Evolutionary conservation across 2,888 invertebrate genomes (phyloP), one percentile per base, ranked within the genome.

Genomic region (Synanthedon vespiformis): DNA sequence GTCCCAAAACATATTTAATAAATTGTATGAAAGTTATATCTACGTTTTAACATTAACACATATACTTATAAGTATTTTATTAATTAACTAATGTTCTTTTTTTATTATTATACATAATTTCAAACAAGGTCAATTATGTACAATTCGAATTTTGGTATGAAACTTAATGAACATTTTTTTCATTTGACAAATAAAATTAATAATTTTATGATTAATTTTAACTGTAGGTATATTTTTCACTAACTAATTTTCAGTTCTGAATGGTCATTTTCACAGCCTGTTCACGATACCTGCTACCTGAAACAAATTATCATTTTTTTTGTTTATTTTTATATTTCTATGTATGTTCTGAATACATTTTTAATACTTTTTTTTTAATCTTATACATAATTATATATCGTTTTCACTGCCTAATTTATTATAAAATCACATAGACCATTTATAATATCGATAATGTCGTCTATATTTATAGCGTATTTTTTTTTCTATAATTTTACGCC

Each of bases 261-360:
- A 51, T 70, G 63, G 65, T 70, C 64, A 58, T 57, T 67, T 67
- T 70, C 68, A 69, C 66, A 68, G 68, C 64, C 66, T 59, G 48
- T 51, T 50, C 18, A 51, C 44, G 55, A 58, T 62, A 66, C 62
- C 67, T 77, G 82, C 74, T 83, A 83, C 70, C 83, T 83, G 67
- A 61, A 60, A 61, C 61, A 59, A 59, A 53, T 53, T 51, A 48
- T 53, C 51, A 8, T 34, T 34, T 8, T 34, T 8, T 10, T 49
- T 22, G 47, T 40, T 50, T 10, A 10, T 48, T 49, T 51, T 44
- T 44, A 44, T 44, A n/a, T n/a, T n/a, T n/a, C n/a, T n/a, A n/a
- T n/a, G n/a, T n/a, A n/a, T n/a, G n/a, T n/a, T n/a, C n/a, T n/a
- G n/a, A n/a, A n/a, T n/a, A n/a, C n/a, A n/a, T n/a, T n/a, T n/a